Percentiles rank a stretch among this genome's conserved stretches.
These are phyloP conservation scores for Rhinophrynus dorsalis DNA, from an alignment of 2,797 vertebrate genomes.

Conservation along the genomic window DNA sequence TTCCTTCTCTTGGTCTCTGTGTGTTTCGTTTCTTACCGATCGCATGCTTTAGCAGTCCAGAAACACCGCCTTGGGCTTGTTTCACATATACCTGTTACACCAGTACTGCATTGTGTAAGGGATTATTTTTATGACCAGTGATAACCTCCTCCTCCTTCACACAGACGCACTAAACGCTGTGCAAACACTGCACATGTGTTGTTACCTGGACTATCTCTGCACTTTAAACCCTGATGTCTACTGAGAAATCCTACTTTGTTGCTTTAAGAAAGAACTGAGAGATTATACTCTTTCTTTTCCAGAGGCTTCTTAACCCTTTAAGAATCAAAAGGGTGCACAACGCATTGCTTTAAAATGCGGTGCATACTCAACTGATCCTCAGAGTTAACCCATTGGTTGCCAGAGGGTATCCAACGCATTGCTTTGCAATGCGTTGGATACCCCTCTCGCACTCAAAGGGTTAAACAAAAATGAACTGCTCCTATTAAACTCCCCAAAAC, in stretches of 20 bases:
- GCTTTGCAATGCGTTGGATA: too few species aligned
- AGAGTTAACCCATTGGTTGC: too few species aligned
- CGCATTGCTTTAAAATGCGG: too few species aligned
- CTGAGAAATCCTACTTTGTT: neutral
- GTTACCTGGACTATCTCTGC: neutral
- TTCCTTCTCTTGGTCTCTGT: neutral
- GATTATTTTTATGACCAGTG: slow-evolving; percentile 17
- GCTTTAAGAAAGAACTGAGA: too few species aligned
- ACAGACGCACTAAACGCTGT: neutral
- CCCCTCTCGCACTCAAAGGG: too few species aligned
- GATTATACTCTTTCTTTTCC: neutral
- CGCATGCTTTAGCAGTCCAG: neutral
- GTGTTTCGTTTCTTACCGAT: slow-evolving; percentile 35
- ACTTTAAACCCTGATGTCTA: neutral
- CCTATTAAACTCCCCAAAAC: too few species aligned
- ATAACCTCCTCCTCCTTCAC: slow-evolving; percentile 19
- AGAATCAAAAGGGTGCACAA: too few species aligned
- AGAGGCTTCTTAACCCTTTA: too few species aligned
- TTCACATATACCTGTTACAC: slow-evolving; percentile 1
- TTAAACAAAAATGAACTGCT: too few species aligned
- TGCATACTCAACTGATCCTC: neutral
- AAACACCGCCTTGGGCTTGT: slow-evolving; percentile 27
- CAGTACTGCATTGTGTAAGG: slow-evolving; percentile 28
- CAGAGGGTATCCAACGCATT: too few species aligned
- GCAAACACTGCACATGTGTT: neutral